Evolutionary conservation across 2,888 invertebrate genomes (phyloP), one percentile per base, ranked within the genome.

Genomic region (Leucania comma): DNA sequence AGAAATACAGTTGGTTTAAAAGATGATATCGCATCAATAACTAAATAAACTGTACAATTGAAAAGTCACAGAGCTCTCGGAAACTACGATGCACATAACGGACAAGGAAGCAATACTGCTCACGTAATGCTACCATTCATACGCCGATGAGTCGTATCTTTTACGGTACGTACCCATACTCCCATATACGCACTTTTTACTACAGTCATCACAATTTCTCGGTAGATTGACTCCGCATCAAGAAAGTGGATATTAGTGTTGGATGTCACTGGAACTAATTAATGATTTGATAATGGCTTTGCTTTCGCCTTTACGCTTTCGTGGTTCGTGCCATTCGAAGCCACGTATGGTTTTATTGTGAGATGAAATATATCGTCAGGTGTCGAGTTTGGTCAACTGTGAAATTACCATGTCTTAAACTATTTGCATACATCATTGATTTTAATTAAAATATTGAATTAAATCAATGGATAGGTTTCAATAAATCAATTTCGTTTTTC

Each of bases 291-390:
- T 82, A 84, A 84, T 84, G 70, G 80, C 69, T 85, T 82, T 80
- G 87, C 88, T 90, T 88, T 90, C 89, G 69, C 88, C 83, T 90
- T 90, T 81, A 91, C 90, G 90, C 92, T 91, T 91, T 91, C 90
- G 71, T 89, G 79, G 75, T 80, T 85, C 68, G 85, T 80, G 65
- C 42, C 48, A 68, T 67, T 69, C 38, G 61, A 67, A 58, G 22
- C 17, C 26, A 61, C n/a, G 20, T 42, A 35, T 64, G 42, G 42
- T 54, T 62, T 68, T 20, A 20, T 67, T 57, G 42, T 24, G 22
- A 20, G 3, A 50, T 58, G 20, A 50, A 68, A 57, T 60, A 59
- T 35, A 38, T 12, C 29, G 24, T 62, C 42, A 59, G 53, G 64
- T 77, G 77, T 75, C 62, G 20, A n/a, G 50, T 60, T 77, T 54